Evolutionary conservation across 1,140 invertebrate species (phyloP).

Genomic region (Eumaeus atala): DNA sequence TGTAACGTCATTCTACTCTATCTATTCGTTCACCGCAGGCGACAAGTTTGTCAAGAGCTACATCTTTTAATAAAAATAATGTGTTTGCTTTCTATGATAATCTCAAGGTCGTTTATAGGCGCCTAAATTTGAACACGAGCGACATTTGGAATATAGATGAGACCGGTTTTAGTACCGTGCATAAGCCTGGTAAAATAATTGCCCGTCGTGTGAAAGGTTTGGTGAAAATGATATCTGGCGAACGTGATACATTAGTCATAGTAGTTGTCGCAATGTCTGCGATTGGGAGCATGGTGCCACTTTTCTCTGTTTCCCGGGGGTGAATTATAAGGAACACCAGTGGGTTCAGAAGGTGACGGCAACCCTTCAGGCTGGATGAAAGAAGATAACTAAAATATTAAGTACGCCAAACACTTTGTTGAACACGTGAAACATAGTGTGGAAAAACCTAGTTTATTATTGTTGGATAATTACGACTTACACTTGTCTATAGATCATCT

Average conservation of each 20-base stretch:
- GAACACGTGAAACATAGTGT: too few relatives aligned
- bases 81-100: slow-evolving; percentile 16
- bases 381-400: too few relatives aligned
- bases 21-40: slow-evolving; percentile 16
- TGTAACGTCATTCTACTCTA: slow-evolving; percentile 18
- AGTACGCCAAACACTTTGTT: too few relatives aligned
- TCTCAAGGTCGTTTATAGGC: slow-evolving; percentile 19
- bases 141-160: slow-evolving; percentile 22
- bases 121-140: slow-evolving; percentile 16
- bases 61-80: slow-evolving; percentile 21
- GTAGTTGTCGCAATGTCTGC: slow-evolving; percentile 36
- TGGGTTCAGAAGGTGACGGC: background rate
- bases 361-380: too few relatives aligned
- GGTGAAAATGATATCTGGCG: slow-evolving; percentile 33
- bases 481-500: background rate
- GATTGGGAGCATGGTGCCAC: slow-evolving; percentile 36
- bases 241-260: slow-evolving; percentile 43
- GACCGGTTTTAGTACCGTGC: slow-evolving; percentile 18
- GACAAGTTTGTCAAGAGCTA: slow-evolving; percentile 12
- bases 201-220: slow-evolving; percentile 18
- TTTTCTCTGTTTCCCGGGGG: slow-evolving; percentile 32
- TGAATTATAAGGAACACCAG: background rate
- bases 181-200: slow-evolving; percentile 19
- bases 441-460: too few relatives aligned
- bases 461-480: background rate